These are phyloP conservation scores for Polypterus senegalus DNA, from an alignment of 2,113 vertebrate genomes.

Conservation along the genomic window DNA sequence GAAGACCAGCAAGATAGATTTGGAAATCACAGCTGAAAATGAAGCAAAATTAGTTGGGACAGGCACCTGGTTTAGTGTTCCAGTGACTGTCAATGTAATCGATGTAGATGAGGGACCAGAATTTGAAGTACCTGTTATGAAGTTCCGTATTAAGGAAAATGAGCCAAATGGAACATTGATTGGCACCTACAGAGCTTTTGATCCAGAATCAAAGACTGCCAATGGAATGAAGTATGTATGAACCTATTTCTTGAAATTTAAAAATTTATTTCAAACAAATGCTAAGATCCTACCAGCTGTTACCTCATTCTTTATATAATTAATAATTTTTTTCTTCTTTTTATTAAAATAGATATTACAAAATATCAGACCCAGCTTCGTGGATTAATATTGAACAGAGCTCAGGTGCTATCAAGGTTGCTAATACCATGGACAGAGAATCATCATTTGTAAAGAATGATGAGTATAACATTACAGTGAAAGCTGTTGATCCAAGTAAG, in stretches of 20 bases:
- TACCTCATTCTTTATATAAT: not conserved
- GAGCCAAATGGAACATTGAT: slow-evolving; percentile 41
- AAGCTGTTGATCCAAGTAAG: slow-evolving; percentile 43
- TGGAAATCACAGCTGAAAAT: slow-evolving; percentile 61
- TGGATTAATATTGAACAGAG: slow-evolving; percentile 61
- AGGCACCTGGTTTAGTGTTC: slow-evolving; percentile 39
- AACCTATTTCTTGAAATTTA: too few species aligned
- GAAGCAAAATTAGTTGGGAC: slow-evolving; percentile 48
- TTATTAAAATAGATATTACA: slow-evolving; percentile 55
- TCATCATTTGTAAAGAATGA: slow-evolving; percentile 47
- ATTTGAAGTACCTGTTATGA: slow-evolving; percentile 46
- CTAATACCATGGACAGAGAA: slow-evolving; percentile 65
- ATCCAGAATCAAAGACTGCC: slow-evolving; percentile 64
- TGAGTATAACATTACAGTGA: slow-evolving; percentile 41
- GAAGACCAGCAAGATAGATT: slow-evolving; percentile 25
- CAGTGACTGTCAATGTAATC: slow-evolving; percentile 47
- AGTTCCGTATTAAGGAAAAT: slow-evolving; percentile 55
- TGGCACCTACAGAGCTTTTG: slow-evolving; percentile 50
- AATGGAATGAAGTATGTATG: slow-evolving; percentile 57
- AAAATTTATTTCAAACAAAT: not conserved
- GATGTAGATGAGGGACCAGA: slow-evolving; percentile 68
- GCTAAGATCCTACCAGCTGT: not conserved
- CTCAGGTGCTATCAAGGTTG: slow-evolving; percentile 56
- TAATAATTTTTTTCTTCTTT: not conserved
- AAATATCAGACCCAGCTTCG: slow-evolving; percentile 47